phyloP scores from a whole-genome alignment of 2,888 invertebrate species.

The Calameuta filiformis region DNA sequence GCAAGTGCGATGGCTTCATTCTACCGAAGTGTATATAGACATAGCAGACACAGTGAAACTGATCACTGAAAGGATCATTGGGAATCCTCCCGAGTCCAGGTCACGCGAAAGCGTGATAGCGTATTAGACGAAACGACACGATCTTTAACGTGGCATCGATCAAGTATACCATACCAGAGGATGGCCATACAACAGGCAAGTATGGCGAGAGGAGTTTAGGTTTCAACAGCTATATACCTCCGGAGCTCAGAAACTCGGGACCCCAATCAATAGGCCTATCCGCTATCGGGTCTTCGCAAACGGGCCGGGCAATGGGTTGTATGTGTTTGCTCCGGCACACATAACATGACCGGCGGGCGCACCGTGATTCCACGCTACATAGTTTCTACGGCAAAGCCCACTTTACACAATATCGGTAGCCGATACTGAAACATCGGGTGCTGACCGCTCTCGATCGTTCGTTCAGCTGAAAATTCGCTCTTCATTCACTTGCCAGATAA shows the following conservation, averaged over 20 bases:
- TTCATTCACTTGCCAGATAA: neutral
- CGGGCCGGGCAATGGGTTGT: neutral
- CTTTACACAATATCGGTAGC: neutral
- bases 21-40: neutral
- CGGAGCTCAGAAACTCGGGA: neutral
- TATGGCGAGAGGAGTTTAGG: neutral
- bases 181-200: neutral
- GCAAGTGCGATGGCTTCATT: neutral
- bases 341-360: neutral
- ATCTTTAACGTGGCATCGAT: neutral
- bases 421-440: neutral
- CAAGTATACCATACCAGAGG: neutral
- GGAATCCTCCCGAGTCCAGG: neutral
- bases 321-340: neutral
- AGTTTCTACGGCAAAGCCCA: neutral
- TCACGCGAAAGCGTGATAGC: neutral
- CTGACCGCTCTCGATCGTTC: neutral
- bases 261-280: neutral
- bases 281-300: conserved; percentile 1
- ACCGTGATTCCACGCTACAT: neutral
- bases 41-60: neutral
- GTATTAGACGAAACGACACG: neutral
- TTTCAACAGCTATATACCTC: neutral
- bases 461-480: neutral
- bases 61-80: neutral